Conservation (phyloP, 2,113 vertebrate genomes). For the Xiphorhynchus elegans region DNA sequence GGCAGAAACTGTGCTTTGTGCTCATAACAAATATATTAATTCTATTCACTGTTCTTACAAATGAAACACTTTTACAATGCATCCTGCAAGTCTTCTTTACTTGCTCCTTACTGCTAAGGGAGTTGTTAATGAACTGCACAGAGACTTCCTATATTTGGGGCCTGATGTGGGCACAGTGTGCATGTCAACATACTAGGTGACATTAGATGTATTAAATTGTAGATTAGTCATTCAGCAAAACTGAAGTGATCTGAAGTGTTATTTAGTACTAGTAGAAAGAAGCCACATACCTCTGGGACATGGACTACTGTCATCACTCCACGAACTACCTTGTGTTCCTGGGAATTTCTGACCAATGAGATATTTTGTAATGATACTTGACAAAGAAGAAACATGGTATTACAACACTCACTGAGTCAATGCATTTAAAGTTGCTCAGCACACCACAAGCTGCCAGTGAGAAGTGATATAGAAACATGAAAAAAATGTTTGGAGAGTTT, state of each 20-base stretch:
- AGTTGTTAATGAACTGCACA: not conserved
- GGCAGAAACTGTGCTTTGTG: not conserved
- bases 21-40: not conserved
- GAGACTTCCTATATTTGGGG: not conserved
- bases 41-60: not conserved
- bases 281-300: not conserved
- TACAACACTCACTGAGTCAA: not conserved
- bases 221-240: not conserved
- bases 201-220: not conserved
- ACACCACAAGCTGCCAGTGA: not conserved
- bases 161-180: not conserved
- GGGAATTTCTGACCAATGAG: not conserved
- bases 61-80: not conserved
- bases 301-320: not conserved
- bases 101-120: not conserved
- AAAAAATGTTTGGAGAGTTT: not conserved
- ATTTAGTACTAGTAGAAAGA: not conserved
- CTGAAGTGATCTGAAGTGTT: not conserved
- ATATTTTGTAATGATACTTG: not conserved
- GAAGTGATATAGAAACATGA: not conserved
- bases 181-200: not conserved
- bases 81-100: not conserved
- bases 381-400: not conserved
- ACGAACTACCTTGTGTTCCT: not conserved
- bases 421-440: not conserved